These are phyloP conservation scores for Tetrao urogallus DNA, from an alignment of 2,113 vertebrate genomes.

Conservation along the genomic window DNA sequence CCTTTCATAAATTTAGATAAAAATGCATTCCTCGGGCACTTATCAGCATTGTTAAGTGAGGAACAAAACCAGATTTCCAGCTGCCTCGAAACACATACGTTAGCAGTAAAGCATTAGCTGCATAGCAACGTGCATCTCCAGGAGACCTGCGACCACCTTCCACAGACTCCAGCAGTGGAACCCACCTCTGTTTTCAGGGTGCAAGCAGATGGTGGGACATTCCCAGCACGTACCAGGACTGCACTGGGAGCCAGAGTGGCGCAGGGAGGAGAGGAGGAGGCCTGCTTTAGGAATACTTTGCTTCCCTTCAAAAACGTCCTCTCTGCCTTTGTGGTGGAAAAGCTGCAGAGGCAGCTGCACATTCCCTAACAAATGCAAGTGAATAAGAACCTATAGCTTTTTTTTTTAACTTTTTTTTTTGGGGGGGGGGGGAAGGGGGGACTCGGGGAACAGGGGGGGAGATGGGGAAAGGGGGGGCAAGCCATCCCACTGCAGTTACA, in stretches of 20 bases:
- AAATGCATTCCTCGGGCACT: conserved; percentile 67
- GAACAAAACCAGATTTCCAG: not conserved
- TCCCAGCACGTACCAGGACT: rapidly evolving
- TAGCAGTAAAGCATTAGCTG: not conserved
- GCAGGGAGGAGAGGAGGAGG: rapidly evolving
- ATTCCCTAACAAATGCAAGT: not conserved
- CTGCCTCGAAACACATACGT: not conserved
- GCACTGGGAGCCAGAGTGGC: rapidly evolving
- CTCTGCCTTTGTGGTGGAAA: not conserved
- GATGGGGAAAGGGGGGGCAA: too few species aligned
- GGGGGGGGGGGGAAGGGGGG: not conserved
- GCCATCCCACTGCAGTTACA: not conserved
- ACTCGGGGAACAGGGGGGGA: too few species aligned
- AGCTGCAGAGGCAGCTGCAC: not conserved
- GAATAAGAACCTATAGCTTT: not conserved
- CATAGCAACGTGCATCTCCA: rapidly evolving
- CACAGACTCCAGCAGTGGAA: not conserved
- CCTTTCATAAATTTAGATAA: conserved; percentile 61
- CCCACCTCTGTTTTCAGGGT: not conserved
- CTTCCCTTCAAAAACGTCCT: not conserved
- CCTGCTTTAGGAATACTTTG: not conserved
- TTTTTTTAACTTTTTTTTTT: too few species aligned
- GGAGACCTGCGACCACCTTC: not conserved
- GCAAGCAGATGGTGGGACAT: not conserved
- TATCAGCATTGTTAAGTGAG: conserved; percentile 59